A percentile compares a stretch with the other conserved stretches of the same genome.
These are phyloP conservation scores for Aporophyla nigra DNA, from an alignment of 2,888 invertebrate genomes.

Conservation along the genomic window DNA sequence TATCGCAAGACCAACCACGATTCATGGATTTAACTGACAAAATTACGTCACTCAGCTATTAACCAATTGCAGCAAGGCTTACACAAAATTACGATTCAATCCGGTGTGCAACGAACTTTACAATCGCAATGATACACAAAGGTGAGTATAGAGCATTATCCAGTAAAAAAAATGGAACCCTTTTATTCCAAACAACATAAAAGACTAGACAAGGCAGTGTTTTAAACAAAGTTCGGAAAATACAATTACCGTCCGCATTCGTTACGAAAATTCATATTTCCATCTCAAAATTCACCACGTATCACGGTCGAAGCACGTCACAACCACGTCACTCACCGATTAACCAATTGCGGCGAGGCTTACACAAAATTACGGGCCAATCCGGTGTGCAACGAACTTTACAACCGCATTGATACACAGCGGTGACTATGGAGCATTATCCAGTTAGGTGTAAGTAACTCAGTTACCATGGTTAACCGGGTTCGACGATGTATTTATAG, in stretches of 20 bases:
- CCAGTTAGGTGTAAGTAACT: slow-evolving; percentile 70
- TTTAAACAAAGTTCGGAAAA: background rate
- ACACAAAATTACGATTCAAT: slow-evolving; percentile 25
- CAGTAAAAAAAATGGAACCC: slow-evolving; percentile 65
- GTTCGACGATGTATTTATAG: slow-evolving; percentile 71
- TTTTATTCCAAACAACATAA: background rate
- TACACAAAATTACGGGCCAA: slow-evolving; percentile 45
- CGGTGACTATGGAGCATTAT: slow-evolving; percentile 53
- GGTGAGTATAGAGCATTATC: slow-evolving; percentile 36
- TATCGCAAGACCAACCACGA: background rate
- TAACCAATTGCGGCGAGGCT: slow-evolving; percentile 11
- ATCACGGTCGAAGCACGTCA: background rate
- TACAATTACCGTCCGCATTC: background rate
- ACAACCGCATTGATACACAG: slow-evolving; percentile 54
- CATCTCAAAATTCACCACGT: background rate
- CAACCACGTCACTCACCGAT: background rate
- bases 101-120: slow-evolving; percentile 42
- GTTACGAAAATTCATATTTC: background rate
- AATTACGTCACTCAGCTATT: background rate
- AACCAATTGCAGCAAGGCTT: background rate
- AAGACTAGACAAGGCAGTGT: background rate
- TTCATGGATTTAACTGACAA: background rate
- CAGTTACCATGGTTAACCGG: slow-evolving; percentile 70
- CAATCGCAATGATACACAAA: slow-evolving; percentile 43
- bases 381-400: slow-evolving; percentile 52